Evolutionary conservation across 2,797 vertebrate genomes (phyloP).

Genomic region (Stomatorhinus walkeri): DNA sequence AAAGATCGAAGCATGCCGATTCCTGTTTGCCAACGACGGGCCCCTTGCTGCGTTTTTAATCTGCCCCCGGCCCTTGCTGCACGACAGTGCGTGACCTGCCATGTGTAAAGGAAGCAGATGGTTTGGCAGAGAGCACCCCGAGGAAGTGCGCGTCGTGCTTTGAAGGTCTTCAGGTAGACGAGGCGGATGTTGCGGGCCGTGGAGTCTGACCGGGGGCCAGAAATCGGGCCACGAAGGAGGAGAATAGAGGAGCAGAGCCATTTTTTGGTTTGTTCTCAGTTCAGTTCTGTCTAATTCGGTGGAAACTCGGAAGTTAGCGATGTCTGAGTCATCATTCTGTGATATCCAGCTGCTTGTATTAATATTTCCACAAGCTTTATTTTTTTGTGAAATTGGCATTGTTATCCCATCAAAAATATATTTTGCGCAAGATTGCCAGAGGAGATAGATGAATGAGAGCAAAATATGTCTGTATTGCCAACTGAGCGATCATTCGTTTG

Average conservation of each 20-base stretch:
- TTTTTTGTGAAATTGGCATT: constrained; percentile 39
- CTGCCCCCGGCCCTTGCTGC: background rate
- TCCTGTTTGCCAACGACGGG: background rate
- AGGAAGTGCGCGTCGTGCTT: background rate
- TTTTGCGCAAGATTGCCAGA: constrained; percentile 46
- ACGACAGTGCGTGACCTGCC: background rate
- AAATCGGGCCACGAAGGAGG: background rate
- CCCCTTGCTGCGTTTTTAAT: background rate
- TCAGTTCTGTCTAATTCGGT: background rate
- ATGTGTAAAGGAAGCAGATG: constrained; percentile 11
- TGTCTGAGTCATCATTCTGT: constrained; percentile 32
- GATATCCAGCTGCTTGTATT: constrained; percentile 43
- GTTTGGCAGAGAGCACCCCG: background rate
- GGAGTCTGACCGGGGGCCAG: background rate
- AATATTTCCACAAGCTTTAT: constrained; percentile 40
- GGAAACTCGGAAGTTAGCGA: background rate
- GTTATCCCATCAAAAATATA: constrained; percentile 39
- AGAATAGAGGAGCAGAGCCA: background rate
- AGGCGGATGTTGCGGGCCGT: background rate
- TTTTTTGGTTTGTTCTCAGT: background rate
- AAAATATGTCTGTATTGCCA: constrained; percentile 42
- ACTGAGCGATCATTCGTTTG: constrained; percentile 42
- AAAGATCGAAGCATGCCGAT: background rate
- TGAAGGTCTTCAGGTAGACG: background rate
- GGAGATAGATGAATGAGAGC: constrained; percentile 45